Evolutionary conservation across 1,140 invertebrate species (phyloP).

Genomic region (Muscidifurax raptorellus): DNA sequence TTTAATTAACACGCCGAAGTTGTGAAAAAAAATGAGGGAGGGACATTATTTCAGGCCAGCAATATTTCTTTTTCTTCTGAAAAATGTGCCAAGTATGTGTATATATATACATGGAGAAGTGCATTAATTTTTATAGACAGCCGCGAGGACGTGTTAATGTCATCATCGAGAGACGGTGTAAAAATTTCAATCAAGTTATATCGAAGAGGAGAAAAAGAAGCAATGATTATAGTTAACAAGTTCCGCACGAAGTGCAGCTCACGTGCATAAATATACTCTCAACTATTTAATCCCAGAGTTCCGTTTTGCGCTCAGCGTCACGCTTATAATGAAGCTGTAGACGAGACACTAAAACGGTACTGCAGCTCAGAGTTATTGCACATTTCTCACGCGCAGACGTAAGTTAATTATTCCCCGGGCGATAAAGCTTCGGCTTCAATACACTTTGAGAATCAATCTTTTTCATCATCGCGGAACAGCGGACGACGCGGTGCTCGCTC

Average conservation of each 20-base stretch:
- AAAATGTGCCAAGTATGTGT: no score
- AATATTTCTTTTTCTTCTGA: no score
- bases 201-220: neutral
- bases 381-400: neutral
- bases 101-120: neutral
- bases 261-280: neutral
- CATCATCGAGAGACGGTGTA: neutral
- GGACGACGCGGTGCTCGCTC: no score
- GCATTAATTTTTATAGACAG: neutral
- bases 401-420: constrained; percentile 11
- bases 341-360: constrained; percentile 20
- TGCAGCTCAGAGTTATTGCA: neutral
- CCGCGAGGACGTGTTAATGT: neutral
- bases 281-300: constrained; percentile 9
- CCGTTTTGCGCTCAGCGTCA: neutral
- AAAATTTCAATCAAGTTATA: neutral
- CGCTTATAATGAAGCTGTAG: constrained; percentile 5
- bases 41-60: neutral
- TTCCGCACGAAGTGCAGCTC: no score
- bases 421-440: constrained; percentile 8
- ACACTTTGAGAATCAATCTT: neutral
- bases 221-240: no score
- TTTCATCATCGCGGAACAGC: neutral
- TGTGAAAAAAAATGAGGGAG: neutral
- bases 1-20: neutral